Percentiles rank a stretch among this genome's conserved stretches.
Evolutionary conservation across 2,797 vertebrate genomes (phyloP).

Genomic region (Hipposideros larvatus): DNA sequence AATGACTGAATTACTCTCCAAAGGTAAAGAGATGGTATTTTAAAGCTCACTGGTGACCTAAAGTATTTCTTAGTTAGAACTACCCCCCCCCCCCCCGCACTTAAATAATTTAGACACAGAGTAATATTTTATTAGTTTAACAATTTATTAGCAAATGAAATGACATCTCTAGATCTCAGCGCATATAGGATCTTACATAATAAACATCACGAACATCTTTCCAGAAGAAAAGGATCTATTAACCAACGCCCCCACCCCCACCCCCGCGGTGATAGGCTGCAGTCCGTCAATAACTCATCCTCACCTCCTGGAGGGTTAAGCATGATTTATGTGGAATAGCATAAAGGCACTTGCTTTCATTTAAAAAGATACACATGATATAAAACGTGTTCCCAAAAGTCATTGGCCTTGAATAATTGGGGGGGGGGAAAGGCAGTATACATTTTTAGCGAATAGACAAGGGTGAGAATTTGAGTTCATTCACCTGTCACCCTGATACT

Average conservation of each 20-base stretch:
- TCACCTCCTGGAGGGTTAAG: neutral
- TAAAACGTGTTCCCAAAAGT: constrained; percentile 47
- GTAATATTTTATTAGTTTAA: constrained; percentile 39
- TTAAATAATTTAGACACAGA: constrained; percentile 70
- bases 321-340: constrained; percentile 1
- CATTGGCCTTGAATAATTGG: neutral
- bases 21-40: constrained; percentile 8
- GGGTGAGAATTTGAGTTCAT: constrained; percentile 51
- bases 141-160: constrained; percentile 77
- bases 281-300: neutral
- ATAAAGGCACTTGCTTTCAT: constrained; percentile 72
- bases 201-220: constrained; percentile 52
- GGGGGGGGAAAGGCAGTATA: neutral
- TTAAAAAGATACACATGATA: constrained; percentile 41
- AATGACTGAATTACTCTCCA: constrained; percentile 18
- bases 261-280: neutral
- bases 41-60: constrained; percentile 14
- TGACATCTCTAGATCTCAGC: constrained; percentile 44
- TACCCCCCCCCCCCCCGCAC: neutral
- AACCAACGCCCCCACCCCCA: neutral
- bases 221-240: constrained; percentile 20
- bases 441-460: constrained; percentile 27
- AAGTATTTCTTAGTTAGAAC: constrained; percentile 27
- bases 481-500: neutral
- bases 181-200: constrained; percentile 28